phyloP scores from a whole-genome alignment of 2,888 invertebrate species.

The Limnephilus marmoratus region DNA sequence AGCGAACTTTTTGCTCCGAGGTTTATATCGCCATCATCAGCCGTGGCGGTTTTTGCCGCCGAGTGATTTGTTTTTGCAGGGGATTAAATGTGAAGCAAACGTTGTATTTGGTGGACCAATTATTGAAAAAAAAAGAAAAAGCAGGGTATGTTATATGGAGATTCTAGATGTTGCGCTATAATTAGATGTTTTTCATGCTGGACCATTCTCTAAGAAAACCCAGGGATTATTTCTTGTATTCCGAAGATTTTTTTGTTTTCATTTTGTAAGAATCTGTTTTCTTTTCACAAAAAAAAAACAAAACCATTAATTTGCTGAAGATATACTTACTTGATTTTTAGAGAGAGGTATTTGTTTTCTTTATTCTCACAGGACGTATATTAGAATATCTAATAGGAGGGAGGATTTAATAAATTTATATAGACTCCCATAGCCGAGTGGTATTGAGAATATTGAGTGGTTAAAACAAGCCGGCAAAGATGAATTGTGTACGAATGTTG shows the following conservation, averaged over 20 bases:
- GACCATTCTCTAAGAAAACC: not conserved
- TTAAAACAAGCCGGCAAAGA: too few relatives aligned
- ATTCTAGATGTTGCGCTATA: not conserved
- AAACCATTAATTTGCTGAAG: not conserved
- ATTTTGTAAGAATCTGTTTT: not conserved
- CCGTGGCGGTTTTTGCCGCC: constrained; percentile 21
- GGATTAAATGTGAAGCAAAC: constrained; percentile 23
- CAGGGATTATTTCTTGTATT: not conserved
- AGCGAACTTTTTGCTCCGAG: constrained; percentile 24
- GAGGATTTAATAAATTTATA: too few relatives aligned
- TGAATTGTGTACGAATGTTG: too few relatives aligned
- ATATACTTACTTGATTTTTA: not conserved
- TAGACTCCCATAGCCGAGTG: too few relatives aligned
- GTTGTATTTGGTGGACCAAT: not conserved
- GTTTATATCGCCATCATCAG: constrained; percentile 32
- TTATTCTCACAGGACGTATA: too few relatives aligned
- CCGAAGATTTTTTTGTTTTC: not conserved
- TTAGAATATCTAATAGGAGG: too few relatives aligned
- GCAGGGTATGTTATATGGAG: not conserved
- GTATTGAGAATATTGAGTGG: too few relatives aligned
- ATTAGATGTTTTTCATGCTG: not conserved
- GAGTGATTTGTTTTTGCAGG: constrained; percentile 45
- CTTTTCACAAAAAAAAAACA: not conserved
- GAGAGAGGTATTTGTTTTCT: not conserved
- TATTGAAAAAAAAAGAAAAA: not conserved